Evolutionary conservation across 2,113 vertebrate genomes (phyloP).

Genomic region (Balaeniceps rex): DNA sequence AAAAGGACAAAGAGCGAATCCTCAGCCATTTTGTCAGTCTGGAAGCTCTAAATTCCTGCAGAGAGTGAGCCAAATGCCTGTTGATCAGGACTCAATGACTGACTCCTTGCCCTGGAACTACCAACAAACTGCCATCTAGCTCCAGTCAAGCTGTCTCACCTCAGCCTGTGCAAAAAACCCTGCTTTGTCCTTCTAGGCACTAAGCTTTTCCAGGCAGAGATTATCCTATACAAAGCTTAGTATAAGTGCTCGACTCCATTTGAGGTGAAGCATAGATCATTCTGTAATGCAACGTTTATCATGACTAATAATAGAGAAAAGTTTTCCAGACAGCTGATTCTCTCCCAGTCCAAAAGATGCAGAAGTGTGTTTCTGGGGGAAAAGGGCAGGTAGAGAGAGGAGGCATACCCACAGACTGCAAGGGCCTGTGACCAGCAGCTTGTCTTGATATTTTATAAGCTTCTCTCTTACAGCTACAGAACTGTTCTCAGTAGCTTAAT

Average conservation of each 20-base stretch:
- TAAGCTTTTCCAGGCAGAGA: not conserved
- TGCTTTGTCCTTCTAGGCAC: not conserved
- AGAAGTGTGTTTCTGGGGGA: not conserved
- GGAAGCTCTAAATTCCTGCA: not conserved
- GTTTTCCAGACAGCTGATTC: not conserved
- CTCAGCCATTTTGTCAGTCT: not conserved
- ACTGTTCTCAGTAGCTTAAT: not conserved
- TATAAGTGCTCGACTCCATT: not conserved
- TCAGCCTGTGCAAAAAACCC: rapidly evolving
- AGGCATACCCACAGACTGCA: not conserved
- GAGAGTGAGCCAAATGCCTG: not conserved
- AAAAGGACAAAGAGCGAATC: not conserved
- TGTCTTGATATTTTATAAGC: not conserved
- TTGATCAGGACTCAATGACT: not conserved
- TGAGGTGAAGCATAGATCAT: not conserved
- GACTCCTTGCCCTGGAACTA: not conserved
- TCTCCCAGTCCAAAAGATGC: not conserved
- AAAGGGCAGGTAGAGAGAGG: not conserved
- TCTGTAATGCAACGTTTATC: not conserved
- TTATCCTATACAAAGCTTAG: not conserved
- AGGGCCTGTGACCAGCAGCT: not conserved
- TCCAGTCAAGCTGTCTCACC: not conserved
- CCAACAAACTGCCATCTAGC: not conserved
- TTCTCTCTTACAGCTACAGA: not conserved
- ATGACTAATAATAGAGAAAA: not conserved